A percentile compares a stretch with the other conserved stretches of the same genome.
Evolutionary conservation across 2,797 vertebrate genomes (phyloP).

Genomic region (Pygocentrus nattereri): DNA sequence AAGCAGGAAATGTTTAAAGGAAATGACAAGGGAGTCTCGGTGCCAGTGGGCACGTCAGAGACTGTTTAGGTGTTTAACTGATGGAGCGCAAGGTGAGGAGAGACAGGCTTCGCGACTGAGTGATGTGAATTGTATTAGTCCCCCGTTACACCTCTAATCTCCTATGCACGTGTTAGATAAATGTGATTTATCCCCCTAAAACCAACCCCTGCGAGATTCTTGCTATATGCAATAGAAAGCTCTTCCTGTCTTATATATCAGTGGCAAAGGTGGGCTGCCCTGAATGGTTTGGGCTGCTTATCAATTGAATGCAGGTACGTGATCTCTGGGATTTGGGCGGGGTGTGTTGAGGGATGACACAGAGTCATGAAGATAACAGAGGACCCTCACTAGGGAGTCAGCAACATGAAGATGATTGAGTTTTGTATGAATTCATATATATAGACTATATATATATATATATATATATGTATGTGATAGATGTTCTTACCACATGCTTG

Average conservation of each 20-base stretch:
- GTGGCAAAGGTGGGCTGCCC: neutral
- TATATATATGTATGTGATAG: too few relatives aligned
- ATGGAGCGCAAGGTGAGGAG: slow-evolving; percentile 33
- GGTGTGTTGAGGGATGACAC: neutral
- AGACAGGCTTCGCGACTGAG: neutral
- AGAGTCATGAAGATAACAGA: neutral
- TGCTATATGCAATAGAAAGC: neutral
- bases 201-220: neutral
- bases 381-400: too few relatives aligned
- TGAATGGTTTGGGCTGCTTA: neutral
- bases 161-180: neutral
- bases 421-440: too few relatives aligned
- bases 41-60: slow-evolving; percentile 23
- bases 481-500: too few relatives aligned
- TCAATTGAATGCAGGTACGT: neutral
- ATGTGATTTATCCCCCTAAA: neutral
- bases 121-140: slow-evolving; percentile 13
- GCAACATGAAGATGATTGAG: too few relatives aligned
- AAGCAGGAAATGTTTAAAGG: slow-evolving; percentile 26
- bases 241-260: neutral
- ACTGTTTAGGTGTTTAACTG: slow-evolving; percentile 34
- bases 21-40: slow-evolving; percentile 40
- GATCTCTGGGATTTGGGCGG: neutral
- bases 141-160: slow-evolving; percentile 3
- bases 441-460: too few relatives aligned